Conservation (phyloP, 2,888 invertebrate species). For the Rugalucina vietnamica region DNA sequence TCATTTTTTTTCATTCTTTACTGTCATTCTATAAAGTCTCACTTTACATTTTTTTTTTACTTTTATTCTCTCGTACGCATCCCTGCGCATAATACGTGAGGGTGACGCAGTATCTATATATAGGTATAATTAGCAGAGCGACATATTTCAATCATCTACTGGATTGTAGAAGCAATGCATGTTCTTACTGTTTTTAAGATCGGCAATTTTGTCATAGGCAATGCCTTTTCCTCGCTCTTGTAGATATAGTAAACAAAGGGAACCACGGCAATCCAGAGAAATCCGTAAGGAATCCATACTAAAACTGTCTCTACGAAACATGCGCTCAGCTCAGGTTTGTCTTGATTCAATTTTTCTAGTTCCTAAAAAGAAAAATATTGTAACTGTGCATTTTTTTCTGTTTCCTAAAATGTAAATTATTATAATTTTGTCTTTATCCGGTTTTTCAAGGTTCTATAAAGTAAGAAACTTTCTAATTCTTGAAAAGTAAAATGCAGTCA, state of each 20-base stretch:
- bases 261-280: conserved; percentile 90
- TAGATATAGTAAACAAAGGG: conserved; percentile 83
- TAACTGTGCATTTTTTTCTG: too few relatives aligned
- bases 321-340: conserved; percentile 84
- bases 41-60: too few relatives aligned
- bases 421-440: background rate
- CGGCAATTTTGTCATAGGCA: conserved; percentile 65
- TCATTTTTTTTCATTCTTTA: too few relatives aligned
- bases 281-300: conserved; percentile 93
- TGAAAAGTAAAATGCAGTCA: too few relatives aligned
- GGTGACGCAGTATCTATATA: too few relatives aligned
- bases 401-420: background rate
- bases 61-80: too few relatives aligned
- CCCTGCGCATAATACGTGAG: too few relatives aligned
- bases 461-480: background rate
- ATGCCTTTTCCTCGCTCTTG: conserved; percentile 29
- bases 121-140: too few relatives aligned
- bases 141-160: too few relatives aligned
- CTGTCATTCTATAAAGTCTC: too few relatives aligned
- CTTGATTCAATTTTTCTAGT: conserved; percentile 13
- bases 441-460: background rate
- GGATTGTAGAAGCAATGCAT: too few relatives aligned
- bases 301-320: conserved; percentile 96
- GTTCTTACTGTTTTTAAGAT: conserved; percentile 74
- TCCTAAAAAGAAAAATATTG: background rate